Percentiles rank a stretch among this genome's conserved stretches.
Conservation (phyloP, 2,113 vertebrate genomes). For the Dicrurus megarhynchus region DNA sequence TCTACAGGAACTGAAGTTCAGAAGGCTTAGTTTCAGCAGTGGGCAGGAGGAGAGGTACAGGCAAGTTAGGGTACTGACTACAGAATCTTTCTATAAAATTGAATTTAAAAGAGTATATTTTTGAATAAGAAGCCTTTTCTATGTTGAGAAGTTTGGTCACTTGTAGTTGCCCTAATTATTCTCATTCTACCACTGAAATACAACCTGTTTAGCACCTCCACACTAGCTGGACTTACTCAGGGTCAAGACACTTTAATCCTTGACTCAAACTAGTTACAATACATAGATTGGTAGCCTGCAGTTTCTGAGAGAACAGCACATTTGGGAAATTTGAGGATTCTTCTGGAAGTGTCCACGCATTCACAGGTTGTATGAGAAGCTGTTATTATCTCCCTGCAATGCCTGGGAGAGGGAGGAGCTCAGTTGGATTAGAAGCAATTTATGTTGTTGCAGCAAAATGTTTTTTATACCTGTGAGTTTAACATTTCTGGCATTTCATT, state of each 20-base stretch:
- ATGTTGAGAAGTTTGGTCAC: background rate
- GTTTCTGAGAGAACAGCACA: background rate
- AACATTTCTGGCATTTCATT: conserved; percentile 43
- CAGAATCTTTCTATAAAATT: background rate
- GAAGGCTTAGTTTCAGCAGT: background rate
- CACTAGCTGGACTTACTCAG: background rate
- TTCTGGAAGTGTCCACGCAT: background rate
- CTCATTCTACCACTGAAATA: background rate
- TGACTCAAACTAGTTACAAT: background rate
- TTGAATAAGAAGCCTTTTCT: background rate
- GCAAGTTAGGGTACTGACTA: background rate
- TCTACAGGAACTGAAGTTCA: background rate
- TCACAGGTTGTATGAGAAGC: background rate
- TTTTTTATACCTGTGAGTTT: conserved; percentile 36
- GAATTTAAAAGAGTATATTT: background rate
- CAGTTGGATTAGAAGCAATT: background rate
- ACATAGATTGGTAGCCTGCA: background rate
- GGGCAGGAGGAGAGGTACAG: background rate
- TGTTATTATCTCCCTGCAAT: background rate
- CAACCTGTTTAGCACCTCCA: background rate
- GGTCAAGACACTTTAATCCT: background rate
- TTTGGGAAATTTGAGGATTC: background rate
- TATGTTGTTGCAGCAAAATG: background rate
- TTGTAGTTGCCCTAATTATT: background rate
- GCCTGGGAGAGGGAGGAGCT: background rate